Percentiles rank a stretch among this genome's conserved stretches.
These are phyloP conservation scores for Apis laboriosa DNA, from an alignment of 1,140 invertebrate genomes.

Conservation along the genomic window DNA sequence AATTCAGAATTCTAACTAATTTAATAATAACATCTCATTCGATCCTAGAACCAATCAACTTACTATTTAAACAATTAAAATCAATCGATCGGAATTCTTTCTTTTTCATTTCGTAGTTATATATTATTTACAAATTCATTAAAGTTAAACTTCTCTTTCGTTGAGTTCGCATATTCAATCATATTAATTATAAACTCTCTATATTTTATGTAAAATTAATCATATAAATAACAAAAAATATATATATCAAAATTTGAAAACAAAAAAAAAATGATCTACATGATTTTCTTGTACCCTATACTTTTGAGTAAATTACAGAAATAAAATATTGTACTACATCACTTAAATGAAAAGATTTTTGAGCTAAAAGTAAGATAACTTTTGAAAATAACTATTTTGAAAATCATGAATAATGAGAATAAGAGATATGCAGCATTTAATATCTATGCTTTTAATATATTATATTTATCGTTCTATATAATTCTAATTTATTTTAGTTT, in stretches of 20 bases:
- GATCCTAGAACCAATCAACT: constrained; percentile 39
- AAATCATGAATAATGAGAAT: background rate
- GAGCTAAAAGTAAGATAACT: constrained; percentile 23
- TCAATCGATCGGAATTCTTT: background rate
- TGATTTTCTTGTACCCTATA: background rate
- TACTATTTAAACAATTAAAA: constrained; percentile 5
- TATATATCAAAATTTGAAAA: constrained; percentile 8
- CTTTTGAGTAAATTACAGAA: constrained; percentile 5
- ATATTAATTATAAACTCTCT: background rate
- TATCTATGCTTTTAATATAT: constrained; percentile 20
- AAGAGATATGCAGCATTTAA: background rate
- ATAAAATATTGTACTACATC: background rate
- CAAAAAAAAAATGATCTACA: background rate
- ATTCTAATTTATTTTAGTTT: constrained; percentile 16
- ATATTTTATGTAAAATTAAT: constrained; percentile 25
- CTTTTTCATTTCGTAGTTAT: background rate
- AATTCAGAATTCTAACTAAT: constrained; percentile 41
- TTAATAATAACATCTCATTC: constrained; percentile 32
- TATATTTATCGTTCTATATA: constrained; percentile 21
- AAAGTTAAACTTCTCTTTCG: constrained; percentile 3
- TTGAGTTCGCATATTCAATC: too few species aligned
- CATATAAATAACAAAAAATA: constrained; percentile 39
- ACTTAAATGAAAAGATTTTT: constrained; percentile 16
- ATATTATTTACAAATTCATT: constrained; percentile 27
- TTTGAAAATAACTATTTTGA: background rate